Conservation (phyloP, 2,113 vertebrate genomes). For the Ifrita kowaldi region DNA sequence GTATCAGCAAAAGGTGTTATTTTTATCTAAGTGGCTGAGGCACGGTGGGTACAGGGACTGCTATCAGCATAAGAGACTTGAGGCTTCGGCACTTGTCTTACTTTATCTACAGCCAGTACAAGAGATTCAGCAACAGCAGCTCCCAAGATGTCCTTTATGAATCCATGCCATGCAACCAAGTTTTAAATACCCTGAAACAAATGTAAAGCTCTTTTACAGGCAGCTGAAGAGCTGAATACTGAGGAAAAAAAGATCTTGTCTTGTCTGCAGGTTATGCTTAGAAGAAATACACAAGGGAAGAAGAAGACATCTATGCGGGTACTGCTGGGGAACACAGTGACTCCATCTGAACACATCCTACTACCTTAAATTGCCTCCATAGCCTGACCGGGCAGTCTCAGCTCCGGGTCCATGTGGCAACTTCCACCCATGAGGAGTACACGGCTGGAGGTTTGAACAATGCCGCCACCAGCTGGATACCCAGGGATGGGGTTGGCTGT, state of each 20-base stretch:
- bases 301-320: not conserved
- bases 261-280: not conserved
- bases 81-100: not conserved
- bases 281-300: not conserved
- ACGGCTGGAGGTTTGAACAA: not conserved
- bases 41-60: not conserved
- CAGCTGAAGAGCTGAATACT: not conserved
- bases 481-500: not conserved
- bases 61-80: not conserved
- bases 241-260: not conserved
- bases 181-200: not conserved
- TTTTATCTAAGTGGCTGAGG: not conserved
- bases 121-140: not conserved
- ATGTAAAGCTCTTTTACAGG: not conserved
- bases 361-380: not conserved
- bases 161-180: not conserved
- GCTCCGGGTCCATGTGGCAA: not conserved
- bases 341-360: not conserved
- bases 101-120: not conserved
- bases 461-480: slow-evolving; percentile 10
- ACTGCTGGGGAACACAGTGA: not conserved
- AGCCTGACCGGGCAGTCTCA: not conserved
- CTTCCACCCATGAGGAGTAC: not conserved
- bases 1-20: not conserved
- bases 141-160: not conserved